A percentile compares a stretch with the other conserved stretches of the same genome.
phyloP scores from a whole-genome alignment of 2,113 vertebrate genomes.

The Meles meles region DNA sequence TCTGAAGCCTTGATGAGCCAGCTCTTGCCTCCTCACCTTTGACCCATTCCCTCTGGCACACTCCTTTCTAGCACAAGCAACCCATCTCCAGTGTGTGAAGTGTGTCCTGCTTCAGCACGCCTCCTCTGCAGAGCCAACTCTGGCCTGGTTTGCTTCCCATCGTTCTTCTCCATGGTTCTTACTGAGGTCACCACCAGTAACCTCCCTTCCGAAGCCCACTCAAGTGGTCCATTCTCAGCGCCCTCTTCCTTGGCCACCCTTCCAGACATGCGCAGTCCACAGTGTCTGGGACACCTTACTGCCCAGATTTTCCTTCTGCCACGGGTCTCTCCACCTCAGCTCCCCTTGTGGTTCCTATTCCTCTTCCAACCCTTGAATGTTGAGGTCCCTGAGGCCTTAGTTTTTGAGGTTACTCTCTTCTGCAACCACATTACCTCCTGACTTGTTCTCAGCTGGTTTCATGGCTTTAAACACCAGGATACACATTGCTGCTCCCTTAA shows the following conservation, averaged over 20 bases:
- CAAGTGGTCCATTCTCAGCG: neutral
- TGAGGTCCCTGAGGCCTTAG: neutral
- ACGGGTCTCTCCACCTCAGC: rapidly evolving
- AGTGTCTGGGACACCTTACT: rapidly evolving
- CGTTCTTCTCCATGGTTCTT: neutral
- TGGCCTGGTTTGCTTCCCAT: neutral
- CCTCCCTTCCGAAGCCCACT: neutral
- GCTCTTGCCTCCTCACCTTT: neutral
- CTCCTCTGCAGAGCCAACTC: neutral
- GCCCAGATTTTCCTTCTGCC: neutral
- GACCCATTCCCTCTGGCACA: rapidly evolving
- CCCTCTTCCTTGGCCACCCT: neutral
- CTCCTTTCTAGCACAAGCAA: neutral
- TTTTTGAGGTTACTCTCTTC: neutral
- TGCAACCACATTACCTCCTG: neutral
- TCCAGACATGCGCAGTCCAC: neutral
- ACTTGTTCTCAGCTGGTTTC: neutral
- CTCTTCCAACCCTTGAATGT: neutral
- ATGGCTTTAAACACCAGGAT: neutral
- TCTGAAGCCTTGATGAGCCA: neutral
- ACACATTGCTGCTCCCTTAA: rapidly evolving
- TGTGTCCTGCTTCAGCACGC: too few relatives aligned
- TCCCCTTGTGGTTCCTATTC: neutral
- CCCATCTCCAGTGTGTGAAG: rapidly evolving
- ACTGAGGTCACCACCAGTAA: neutral